Evolutionary conservation across 2,888 invertebrate genomes (phyloP).

Genomic region (Caenorhabditis japonica): DNA sequence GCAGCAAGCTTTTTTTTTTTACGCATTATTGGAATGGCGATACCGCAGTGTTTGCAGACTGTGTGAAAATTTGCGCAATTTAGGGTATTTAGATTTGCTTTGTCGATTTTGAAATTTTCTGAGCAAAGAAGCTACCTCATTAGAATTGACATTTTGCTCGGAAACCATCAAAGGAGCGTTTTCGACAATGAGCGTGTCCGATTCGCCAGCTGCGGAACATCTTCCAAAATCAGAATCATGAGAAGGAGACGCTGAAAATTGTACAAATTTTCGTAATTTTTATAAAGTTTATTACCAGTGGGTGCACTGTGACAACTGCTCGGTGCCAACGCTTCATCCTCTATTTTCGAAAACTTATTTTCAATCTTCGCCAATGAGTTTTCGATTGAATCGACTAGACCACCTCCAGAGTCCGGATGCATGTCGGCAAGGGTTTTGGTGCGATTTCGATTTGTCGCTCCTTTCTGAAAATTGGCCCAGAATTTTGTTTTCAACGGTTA

Average conservation of each 20-base stretch:
- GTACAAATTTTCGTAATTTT: not conserved
- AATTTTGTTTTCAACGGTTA: too few relatives aligned
- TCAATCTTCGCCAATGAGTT: not conserved
- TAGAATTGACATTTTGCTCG: conserved; percentile 33
- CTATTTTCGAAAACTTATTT: not conserved
- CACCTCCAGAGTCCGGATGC: not conserved
- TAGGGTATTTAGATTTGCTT: too few relatives aligned
- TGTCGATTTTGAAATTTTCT: too few relatives aligned
- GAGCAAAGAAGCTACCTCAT: conserved; percentile 9
- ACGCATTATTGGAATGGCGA: too few relatives aligned
- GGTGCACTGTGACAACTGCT: conserved; percentile 33
- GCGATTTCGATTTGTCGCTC: conserved; percentile 23
- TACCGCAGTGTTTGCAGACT: too few relatives aligned
- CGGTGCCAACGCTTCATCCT: not conserved
- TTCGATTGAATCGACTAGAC: too few relatives aligned
- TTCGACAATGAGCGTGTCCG: not conserved
- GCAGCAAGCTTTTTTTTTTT: too few relatives aligned
- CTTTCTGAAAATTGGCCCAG: too few relatives aligned
- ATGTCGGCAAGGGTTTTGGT: conserved; percentile 22
- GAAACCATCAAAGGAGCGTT: conserved; percentile 19
- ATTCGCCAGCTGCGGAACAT: conserved; percentile 45
- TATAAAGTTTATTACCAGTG: not conserved
- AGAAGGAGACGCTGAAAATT: conserved; percentile 15
- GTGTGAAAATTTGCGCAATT: too few relatives aligned
- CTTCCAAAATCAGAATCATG: conserved; percentile 18